phyloP scores from a whole-genome alignment of 2,888 invertebrate genomes.

The Suillia variegata region DNA sequence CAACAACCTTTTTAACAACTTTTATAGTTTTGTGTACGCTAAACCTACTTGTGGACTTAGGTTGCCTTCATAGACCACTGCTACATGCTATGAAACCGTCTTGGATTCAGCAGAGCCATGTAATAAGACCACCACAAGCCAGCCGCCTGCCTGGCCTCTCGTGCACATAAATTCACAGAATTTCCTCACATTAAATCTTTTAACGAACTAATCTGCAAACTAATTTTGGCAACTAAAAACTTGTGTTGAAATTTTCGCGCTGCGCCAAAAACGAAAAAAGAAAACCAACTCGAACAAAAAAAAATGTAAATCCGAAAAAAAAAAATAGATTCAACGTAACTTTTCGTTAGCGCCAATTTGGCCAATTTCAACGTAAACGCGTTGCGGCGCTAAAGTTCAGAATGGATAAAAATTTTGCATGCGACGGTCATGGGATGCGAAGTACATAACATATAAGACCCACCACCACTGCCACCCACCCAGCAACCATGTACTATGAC shows the following conservation, averaged over 20 bases:
- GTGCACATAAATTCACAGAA: background rate
- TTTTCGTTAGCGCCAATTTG: slow-evolving; percentile 2
- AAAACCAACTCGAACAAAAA: too few relatives aligned
- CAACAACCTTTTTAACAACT: background rate
- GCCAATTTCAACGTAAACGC: background rate
- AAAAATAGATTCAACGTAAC: background rate
- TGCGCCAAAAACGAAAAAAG: background rate
- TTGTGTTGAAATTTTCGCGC: background rate
- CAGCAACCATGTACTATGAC: too few relatives aligned
- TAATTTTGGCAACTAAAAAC: background rate
- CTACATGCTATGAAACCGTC: too few relatives aligned
- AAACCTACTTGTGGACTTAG: too few relatives aligned
- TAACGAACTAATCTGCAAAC: slow-evolving; percentile 17
- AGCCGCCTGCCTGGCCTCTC: background rate
- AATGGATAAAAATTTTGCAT: background rate
- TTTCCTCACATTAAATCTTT: background rate
- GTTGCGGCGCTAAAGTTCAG: background rate
- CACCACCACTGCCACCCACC: too few relatives aligned
- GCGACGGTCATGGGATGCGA: background rate
- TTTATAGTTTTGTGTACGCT: too few relatives aligned
- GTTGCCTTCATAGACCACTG: too few relatives aligned
- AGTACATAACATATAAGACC: too few relatives aligned
- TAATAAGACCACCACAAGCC: background rate
- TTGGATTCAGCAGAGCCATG: too few relatives aligned
- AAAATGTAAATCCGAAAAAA: too few relatives aligned